Evolutionary conservation across 1,140 invertebrate species (phyloP), one percentile per base, ranked within the genome.

Genomic region (Ceratitis capitata): DNA sequence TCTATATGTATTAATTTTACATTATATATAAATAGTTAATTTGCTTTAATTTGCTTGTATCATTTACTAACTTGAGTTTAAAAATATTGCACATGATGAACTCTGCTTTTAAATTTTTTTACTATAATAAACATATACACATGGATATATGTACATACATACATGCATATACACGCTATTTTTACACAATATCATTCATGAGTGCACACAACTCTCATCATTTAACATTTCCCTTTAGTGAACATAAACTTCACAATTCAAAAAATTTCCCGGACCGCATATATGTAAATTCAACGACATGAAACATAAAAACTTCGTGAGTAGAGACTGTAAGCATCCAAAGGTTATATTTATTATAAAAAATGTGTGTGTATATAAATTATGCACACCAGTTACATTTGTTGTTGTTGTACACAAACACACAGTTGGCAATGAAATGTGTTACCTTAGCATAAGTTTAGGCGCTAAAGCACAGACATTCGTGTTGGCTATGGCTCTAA

Each of bases 391-490:
- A 39, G 32, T 39, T 45, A 45, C 69, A 39, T 6, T 69, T 10
- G 16, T 23, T 23, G 19, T 12, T 23, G 39, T n/a, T 10, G 39
- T 39, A 45, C n/a, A 78, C 6, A 45, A 42, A 78, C 69, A 47
- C 69, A 78, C n/a, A 23, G 19, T 12, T 10, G 69, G 19, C 16
- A 9, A 45, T 78, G 45, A 78, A 64, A 74, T 39, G 23, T 45
- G 39, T 23, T 9, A 10, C 19, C 69, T 23, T 45, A 78, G 69
- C 69, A 78, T 78, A 78, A 45, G 69, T n/a, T 45, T 78, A 78
- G 69, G 69, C 69, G 69, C 69, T 47, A 45, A 42, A 78, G 69
- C 69, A 78, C 69, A 26, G 69, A 47, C 7, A 19, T 78, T 45
- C 39, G 39, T 42, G 3, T n/a, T 35, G n/a, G 9, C 42, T 78